Conservation (phyloP, 2,888 invertebrate genomes). For the Azorinus chamasolen region DNA sequence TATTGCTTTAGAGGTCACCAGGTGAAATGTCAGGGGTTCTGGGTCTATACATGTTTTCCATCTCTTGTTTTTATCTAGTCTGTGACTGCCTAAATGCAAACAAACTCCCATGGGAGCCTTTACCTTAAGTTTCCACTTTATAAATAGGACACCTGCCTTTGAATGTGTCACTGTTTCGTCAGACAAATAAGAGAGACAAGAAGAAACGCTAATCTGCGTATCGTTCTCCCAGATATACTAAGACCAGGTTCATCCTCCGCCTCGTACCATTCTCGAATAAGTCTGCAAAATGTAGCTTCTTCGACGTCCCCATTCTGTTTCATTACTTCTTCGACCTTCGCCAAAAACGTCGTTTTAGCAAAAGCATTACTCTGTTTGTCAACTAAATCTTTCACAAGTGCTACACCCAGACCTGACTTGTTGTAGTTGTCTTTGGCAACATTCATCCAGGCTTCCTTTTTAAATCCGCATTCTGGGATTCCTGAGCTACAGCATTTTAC, state of each 20-base stretch:
- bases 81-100: conserved; percentile 22
- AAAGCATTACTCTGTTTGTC: conserved; percentile 48
- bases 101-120: neutral
- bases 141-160: conserved; percentile 41
- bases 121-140: conserved; percentile 38
- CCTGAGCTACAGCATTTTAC: conserved; percentile 33
- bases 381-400: conserved; percentile 44
- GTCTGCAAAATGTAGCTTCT: conserved; percentile 47
- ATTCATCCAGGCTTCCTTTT: conserved; percentile 27
- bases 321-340: conserved; percentile 38
- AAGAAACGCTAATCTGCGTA: conserved; percentile 14
- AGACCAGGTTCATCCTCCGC: conserved; percentile 52
- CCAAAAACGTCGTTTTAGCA: conserved; percentile 33
- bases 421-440: conserved; percentile 19
- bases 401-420: neutral
- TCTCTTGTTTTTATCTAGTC: conserved; percentile 21
- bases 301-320: conserved; percentile 1
- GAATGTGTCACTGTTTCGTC: conserved; percentile 24
- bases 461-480: conserved; percentile 16
- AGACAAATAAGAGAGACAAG: conserved; percentile 8
- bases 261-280: conserved; percentile 36
- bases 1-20: too few species aligned
- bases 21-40: too few species aligned
- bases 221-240: conserved; percentile 4
- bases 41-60: too few species aligned